Evolutionary conservation across 2,888 invertebrate genomes (phyloP).

Genomic region (Drosophila prostipennis): DNA sequence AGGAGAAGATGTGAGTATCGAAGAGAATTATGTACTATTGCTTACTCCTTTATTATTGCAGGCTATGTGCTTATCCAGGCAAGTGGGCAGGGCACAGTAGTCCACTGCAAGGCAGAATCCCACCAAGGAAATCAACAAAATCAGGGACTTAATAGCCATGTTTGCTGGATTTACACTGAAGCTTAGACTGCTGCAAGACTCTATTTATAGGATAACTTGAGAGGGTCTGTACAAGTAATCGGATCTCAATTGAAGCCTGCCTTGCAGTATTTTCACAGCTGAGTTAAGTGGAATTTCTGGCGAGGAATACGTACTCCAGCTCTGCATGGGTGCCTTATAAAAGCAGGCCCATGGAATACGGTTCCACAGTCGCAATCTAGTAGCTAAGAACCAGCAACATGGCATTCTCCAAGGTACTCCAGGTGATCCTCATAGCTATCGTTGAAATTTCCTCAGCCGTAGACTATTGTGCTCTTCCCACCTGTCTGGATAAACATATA

Average conservation of each 20-base stretch:
- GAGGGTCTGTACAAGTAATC: neutral
- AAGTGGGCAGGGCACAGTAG: conserved; percentile 63
- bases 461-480: conserved; percentile 63
- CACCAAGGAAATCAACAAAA: neutral
- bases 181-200: neutral
- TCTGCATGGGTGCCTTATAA: neutral
- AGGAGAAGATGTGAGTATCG: neutral
- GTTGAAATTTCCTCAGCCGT: conserved; percentile 24
- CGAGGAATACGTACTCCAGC: neutral
- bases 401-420: neutral
- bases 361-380: neutral
- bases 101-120: conserved; percentile 40
- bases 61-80: conserved; percentile 64
- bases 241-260: neutral
- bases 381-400: conserved; percentile 5
- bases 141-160: conserved; percentile 15
- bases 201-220: neutral
- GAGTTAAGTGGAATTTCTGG: neutral
- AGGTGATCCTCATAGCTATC: neutral
- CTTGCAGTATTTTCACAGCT: neutral
- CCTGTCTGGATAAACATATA: conserved; percentile 65
- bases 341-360: neutral
- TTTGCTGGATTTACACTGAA: neutral
- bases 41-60: conserved; percentile 67
- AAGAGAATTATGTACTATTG: neutral